Base-by-base conservation (phyloP, 2,797 vertebrate genomes). In the Phoebastria nigripes region DNA sequence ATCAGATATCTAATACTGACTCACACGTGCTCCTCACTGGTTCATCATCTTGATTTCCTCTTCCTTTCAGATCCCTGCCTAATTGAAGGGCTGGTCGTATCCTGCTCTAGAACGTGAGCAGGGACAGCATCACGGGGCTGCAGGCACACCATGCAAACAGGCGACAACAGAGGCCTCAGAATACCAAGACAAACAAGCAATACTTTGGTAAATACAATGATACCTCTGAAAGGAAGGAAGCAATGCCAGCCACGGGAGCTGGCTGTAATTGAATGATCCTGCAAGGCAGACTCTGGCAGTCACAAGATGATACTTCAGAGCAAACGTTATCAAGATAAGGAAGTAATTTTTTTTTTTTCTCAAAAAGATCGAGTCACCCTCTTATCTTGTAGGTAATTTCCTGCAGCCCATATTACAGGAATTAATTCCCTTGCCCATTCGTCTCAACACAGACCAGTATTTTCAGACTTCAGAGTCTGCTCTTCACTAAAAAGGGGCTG, bases 281-380 rank as follows among this genome's bases (percentile, higher is more conserved):
- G 41, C 71, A 29, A 79, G 67, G 84, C 90, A 94, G 70, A 54
- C 78, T 67, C 62, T 22, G 70, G 59, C 87, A 94, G 71, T 69
- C 87, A 87, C 78, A 72, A 44, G 94, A 81, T 78, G 90, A 92
- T 82, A 46, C 89, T 96, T 93, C 79, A 73, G 58, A 97, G 89
- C 84, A 96, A 97, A 94, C 87, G 86, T 37, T 90, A 92, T 65
- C 95, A 81, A 89, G 93, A 92, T 96, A 97, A 95, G 94, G 79
- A 86, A 94, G 42, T 51, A 33, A 4, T 31, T 74, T 58, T 92
- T 35, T n/a, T 63, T n/a, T 63, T 25, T 58, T 37, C 79, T 86
- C 69, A 25, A 76, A 86, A 89, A 93, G 89, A 94, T 94, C 95
- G 82, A 95, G 90, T 87, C 84, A 69, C 66, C n/a, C 29, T 94